Percentiles rank a stretch among this genome's conserved stretches.
These are phyloP conservation scores for Hermaeophaga mercurialis DNA, from an alignment of 2,888 invertebrate genomes.

Conservation along the genomic window DNA sequence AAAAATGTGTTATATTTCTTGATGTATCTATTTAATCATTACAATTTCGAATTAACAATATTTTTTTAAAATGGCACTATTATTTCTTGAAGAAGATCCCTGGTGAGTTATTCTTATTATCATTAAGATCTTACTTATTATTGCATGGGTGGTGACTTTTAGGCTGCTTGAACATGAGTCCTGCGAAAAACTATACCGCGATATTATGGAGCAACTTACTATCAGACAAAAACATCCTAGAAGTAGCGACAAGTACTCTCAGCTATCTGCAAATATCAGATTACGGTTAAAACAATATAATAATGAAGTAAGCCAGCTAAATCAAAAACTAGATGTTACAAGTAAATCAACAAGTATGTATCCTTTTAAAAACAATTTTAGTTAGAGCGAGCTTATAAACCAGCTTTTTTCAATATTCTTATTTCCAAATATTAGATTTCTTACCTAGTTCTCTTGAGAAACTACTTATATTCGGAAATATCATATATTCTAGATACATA, in stretches of 20 bases:
- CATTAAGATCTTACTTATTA: not conserved
- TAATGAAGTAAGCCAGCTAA: constrained; percentile 64
- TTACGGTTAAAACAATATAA: constrained; percentile 67
- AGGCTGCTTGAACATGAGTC: constrained; percentile 71
- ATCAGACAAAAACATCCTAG: constrained; percentile 61
- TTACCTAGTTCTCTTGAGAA: not conserved
- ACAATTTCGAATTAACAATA: not conserved
- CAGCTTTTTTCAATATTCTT: not conserved
- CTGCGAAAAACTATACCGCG: constrained; percentile 67
- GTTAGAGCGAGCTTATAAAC: not conserved
- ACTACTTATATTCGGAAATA: not conserved
- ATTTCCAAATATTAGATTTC: not conserved
- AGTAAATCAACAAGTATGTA: constrained; percentile 58
- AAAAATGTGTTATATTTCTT: not conserved
- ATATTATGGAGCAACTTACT: constrained; percentile 67
- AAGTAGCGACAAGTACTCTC: constrained; percentile 63
- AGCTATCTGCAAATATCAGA: constrained; percentile 65
- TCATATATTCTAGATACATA: not conserved
- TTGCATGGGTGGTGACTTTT: not conserved
- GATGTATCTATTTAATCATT: not conserved
- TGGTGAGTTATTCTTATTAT: constrained; percentile 51
- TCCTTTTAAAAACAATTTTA: constrained; percentile 34
- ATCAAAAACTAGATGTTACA: constrained; percentile 62
- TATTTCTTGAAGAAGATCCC: constrained; percentile 58
- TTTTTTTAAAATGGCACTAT: constrained; percentile 52